Percentiles rank a stretch among this genome's conserved stretches.
These are phyloP conservation scores for Gouania willdenowi DNA, from an alignment of 2,797 vertebrate genomes.

Conservation along the genomic window DNA sequence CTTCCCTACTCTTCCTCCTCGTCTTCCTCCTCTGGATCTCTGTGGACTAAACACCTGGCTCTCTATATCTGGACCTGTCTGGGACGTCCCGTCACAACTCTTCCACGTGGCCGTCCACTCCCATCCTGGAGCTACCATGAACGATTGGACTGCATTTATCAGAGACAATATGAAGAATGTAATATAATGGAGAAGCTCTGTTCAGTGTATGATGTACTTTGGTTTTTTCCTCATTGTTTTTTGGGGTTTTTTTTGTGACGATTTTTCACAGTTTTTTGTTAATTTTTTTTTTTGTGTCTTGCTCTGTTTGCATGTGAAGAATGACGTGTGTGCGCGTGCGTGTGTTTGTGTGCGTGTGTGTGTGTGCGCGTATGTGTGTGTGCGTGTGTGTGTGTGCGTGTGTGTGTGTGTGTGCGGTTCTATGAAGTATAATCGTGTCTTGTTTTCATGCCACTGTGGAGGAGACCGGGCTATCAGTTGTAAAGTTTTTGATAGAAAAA, in stretches of 20 bases:
- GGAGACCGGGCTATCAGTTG: conserved; percentile 26
- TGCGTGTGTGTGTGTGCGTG: neutral
- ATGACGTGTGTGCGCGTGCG: conserved; percentile 7
- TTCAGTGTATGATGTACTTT: conserved; percentile 51
- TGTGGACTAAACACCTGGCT: conserved; percentile 33
- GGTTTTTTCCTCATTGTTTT: conserved; percentile 24
- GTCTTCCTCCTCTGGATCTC: conserved; percentile 23
- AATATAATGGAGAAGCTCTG: conserved; percentile 65
- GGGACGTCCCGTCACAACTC: conserved; percentile 14
- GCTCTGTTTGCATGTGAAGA: conserved; percentile 61
- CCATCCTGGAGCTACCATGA: conserved; percentile 39
- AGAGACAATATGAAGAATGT: conserved; percentile 67
- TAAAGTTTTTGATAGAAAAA: conserved; percentile 46
- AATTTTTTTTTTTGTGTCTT: conserved; percentile 5
- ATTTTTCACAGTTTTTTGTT: neutral
- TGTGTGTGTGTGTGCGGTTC: conserved; percentile 21
- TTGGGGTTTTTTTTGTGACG: conserved; percentile 28
- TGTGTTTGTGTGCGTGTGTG: too few species aligned
- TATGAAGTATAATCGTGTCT: conserved; percentile 59
- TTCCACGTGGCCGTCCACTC: conserved; percentile 11
- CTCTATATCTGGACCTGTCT: conserved; percentile 2
- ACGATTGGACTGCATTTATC: conserved; percentile 45
- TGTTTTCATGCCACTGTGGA: conserved; percentile 54
- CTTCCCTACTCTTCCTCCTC: conserved; percentile 31
- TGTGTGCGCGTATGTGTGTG: too few species aligned